phyloP scores from a whole-genome alignment of 2,113 vertebrate species.

The Rousettus leschenaultii region DNA sequence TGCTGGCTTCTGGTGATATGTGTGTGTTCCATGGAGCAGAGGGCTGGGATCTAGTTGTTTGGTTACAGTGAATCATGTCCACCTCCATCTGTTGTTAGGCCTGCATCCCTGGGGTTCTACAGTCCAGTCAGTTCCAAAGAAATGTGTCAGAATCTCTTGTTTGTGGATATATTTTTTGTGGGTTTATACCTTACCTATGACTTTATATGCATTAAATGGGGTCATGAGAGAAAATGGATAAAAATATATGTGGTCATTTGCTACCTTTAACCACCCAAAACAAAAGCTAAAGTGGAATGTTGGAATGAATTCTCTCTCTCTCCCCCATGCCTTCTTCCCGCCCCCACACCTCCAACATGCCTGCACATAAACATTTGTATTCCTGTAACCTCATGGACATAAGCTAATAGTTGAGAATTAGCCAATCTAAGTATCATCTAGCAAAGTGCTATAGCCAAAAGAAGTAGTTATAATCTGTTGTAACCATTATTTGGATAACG shows the following conservation, averaged over 20 bases:
- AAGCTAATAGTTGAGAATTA: not conserved
- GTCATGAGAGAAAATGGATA: not conserved
- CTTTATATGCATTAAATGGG: not conserved
- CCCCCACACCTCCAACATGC: too few relatives aligned
- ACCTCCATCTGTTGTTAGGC: not conserved
- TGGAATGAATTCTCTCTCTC: not conserved
- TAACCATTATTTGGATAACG: not conserved
- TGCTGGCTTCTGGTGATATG: not conserved
- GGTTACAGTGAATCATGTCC: not conserved
- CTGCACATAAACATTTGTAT: not conserved
- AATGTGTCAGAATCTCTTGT: not conserved
- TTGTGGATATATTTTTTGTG: not conserved
- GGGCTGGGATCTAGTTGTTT: not conserved
- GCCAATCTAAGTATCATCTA: not conserved
- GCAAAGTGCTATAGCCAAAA: not conserved
- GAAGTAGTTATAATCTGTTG: not conserved
- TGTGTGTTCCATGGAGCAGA: not conserved
- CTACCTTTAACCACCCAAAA: not conserved
- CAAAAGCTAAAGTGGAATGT: slow-evolving; percentile 7
- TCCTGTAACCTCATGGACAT: not conserved
- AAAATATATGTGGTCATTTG: not conserved
- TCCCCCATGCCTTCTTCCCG: not conserved
- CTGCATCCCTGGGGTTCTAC: not conserved
- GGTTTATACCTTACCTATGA: not conserved
- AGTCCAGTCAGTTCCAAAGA: not conserved